A percentile compares a stretch with the other conserved stretches of the same genome.
Conservation (phyloP, 2,888 invertebrate genomes). For the Sesia apiformis region DNA sequence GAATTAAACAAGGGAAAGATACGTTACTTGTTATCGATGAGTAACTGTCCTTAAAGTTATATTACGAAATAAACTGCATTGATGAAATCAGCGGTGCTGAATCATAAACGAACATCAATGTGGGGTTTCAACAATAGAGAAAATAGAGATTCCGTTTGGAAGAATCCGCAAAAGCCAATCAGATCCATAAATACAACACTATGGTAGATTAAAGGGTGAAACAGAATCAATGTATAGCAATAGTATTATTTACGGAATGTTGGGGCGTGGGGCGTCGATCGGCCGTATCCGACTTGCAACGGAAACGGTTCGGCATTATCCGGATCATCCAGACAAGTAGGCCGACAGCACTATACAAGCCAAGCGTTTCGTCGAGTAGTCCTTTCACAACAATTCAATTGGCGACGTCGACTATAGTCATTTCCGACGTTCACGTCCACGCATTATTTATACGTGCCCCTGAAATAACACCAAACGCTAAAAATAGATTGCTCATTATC, state of each 20-base stretch:
- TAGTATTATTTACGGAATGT: constrained; percentile 9
- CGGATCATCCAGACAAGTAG: constrained; percentile 53
- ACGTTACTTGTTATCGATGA: no score
- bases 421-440: neutral
- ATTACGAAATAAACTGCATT: no score
- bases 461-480: no score
- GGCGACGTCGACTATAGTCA: neutral
- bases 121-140: no score
- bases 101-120: no score
- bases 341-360: constrained; percentile 15
- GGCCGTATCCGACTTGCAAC: constrained; percentile 12
- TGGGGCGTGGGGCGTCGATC: neutral
- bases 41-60: no score
- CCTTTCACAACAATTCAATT: neutral
- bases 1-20: no score
- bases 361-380: neutral
- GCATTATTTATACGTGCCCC: no score
- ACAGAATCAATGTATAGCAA: neutral
- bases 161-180: neutral
- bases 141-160: neutral
- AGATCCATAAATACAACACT: neutral
- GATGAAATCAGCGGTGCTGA: no score
- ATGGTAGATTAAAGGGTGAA: neutral
- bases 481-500: no score
- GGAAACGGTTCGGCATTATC: constrained; percentile 42